Conservation (phyloP, 1,140 invertebrate genomes). For the Lineus longissimus region DNA sequence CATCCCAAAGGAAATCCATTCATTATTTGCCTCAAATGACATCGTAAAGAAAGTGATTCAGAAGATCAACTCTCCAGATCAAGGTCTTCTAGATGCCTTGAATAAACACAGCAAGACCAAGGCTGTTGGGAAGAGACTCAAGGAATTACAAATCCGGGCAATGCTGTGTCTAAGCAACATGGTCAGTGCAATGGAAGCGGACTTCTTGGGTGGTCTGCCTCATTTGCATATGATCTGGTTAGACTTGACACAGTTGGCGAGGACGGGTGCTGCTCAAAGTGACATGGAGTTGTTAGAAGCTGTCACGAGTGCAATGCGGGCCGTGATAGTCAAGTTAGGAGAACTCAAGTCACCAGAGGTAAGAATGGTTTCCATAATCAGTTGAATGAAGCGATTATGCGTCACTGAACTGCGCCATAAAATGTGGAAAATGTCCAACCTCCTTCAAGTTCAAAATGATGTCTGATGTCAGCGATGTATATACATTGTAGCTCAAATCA, state of each 20-base stretch:
- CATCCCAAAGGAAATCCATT: slow-evolving; percentile 40
- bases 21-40: slow-evolving; percentile 57
- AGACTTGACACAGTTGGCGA: slow-evolving; percentile 60
- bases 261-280: slow-evolving; percentile 39
- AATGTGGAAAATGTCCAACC: no score
- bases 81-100: not conserved
- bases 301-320: slow-evolving; percentile 64
- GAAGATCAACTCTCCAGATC: not conserved
- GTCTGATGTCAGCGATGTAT: no score
- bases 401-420: no score
- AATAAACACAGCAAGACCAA: not conserved
- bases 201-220: slow-evolving; percentile 61
- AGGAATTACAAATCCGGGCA: slow-evolving; percentile 57
- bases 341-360: slow-evolving; percentile 36
- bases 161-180: slow-evolving; percentile 68
- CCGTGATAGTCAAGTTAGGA: slow-evolving; percentile 57
- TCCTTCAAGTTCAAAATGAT: no score
- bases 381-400: not conserved
- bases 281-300: slow-evolving; percentile 62
- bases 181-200: slow-evolving; percentile 59
- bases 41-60: slow-evolving; percentile 48
- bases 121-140: slow-evolving; percentile 39
- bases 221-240: slow-evolving; percentile 56
- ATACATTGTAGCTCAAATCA: slow-evolving; percentile 17
- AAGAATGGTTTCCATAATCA: not conserved